Conservation (phyloP, 2,797 vertebrate genomes). For the Enteromius thamalakanensis region DNA sequence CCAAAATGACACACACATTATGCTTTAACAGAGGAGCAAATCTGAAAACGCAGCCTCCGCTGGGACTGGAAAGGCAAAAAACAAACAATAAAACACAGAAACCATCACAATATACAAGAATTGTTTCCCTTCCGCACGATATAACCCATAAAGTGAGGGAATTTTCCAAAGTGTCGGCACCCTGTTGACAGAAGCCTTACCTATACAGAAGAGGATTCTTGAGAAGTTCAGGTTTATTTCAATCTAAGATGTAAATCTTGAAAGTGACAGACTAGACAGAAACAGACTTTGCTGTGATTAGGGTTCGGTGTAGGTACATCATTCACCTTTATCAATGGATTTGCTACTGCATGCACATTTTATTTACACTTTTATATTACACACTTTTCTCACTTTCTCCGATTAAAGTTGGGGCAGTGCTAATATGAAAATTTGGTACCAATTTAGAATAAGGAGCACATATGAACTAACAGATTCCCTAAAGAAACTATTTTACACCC, state of each 20-base stretch:
- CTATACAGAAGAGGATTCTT: constrained; percentile 19
- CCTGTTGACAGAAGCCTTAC: constrained; percentile 11
- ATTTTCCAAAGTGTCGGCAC: constrained; percentile 30
- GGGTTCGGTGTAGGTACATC: neutral
- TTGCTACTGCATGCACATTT: neutral
- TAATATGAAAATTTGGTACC: neutral
- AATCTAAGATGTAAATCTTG: neutral
- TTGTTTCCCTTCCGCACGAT: constrained; percentile 31
- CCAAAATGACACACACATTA: constrained; percentile 68
- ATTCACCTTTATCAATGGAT: neutral
- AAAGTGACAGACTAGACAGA: neutral
- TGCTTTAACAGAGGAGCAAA: constrained; percentile 58
- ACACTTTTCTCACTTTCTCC: neutral
- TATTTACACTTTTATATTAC: neutral
- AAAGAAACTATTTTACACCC: neutral
- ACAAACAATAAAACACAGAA: constrained; percentile 51
- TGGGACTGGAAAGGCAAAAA: constrained; percentile 55
- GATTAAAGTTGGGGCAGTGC: neutral
- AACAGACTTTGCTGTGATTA: neutral
- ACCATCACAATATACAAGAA: constrained; percentile 36
- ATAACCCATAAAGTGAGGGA: constrained; percentile 36
- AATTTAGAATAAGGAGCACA: neutral
- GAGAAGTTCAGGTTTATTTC: neutral
- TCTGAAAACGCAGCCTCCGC: constrained; percentile 51
- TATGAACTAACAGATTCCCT: neutral